Percentiles rank a stretch among this genome's conserved stretches.
phyloP scores from a whole-genome alignment of 1,140 invertebrate species.

The Drosophila cardini region DNA sequence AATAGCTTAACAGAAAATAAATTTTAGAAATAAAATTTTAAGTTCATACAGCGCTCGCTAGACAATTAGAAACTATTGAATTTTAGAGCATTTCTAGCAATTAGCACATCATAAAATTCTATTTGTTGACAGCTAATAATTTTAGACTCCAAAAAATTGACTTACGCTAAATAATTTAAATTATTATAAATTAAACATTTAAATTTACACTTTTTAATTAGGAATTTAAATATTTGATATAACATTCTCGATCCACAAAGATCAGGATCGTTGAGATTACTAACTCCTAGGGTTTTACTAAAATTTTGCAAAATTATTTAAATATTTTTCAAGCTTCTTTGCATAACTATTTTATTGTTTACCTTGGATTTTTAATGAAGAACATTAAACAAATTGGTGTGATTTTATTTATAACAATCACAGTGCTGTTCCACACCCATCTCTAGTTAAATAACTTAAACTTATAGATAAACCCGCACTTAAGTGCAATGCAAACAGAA shows the following conservation, averaged over 20 bases:
- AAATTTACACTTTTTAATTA: no score
- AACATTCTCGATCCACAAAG: no score
- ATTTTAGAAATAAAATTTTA: not conserved
- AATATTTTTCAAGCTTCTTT: no score
- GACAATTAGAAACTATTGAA: not conserved
- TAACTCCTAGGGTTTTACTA: no score
- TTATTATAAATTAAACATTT: not conserved
- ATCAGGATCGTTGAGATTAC: no score
- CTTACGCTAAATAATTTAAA: not conserved
- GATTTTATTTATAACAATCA: not conserved
- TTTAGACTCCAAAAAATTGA: not conserved
- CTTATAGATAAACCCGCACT: conserved; percentile 15
- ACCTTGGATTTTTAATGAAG: not conserved
- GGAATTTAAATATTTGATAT: no score
- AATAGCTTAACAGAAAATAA: not conserved
- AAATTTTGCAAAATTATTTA: no score
- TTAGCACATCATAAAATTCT: not conserved
- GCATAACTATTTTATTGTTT: no score
- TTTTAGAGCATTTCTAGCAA: not conserved
- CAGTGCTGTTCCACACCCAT: not conserved
- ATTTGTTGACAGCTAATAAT: not conserved
- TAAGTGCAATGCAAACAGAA: conserved; percentile 35
- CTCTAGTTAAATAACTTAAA: conserved; percentile 9
- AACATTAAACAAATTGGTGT: not conserved
- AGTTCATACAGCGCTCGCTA: not conserved